Evolutionary conservation across 2,888 invertebrate genomes (phyloP).

Genomic region (Drosophila subquinaria): DNA sequence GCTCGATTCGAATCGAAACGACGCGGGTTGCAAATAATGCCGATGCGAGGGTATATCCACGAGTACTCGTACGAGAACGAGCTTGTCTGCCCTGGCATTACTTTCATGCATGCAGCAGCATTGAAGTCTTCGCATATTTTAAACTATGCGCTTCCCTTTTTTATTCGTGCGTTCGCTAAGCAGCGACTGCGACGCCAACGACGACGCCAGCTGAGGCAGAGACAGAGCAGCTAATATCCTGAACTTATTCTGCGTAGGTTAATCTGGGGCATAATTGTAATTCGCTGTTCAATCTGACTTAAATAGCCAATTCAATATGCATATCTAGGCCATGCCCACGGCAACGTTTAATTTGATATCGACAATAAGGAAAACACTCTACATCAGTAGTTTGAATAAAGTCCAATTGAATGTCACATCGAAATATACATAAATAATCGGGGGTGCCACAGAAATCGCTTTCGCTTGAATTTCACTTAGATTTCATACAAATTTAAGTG

Average conservation of each 20-base stretch:
- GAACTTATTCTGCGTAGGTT: neutral
- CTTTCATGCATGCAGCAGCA: constrained; percentile 49
- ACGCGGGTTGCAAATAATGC: constrained; percentile 19
- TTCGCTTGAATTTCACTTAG: too few relatives aligned
- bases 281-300: neutral
- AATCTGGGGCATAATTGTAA: neutral
- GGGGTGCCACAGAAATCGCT: too few relatives aligned
- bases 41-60: constrained; percentile 18
- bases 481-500: too few relatives aligned
- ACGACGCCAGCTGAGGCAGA: constrained; percentile 1
- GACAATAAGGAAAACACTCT: neutral
- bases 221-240: constrained; percentile 14
- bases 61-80: neutral
- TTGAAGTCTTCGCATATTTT: constrained; percentile 69
- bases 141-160: constrained; percentile 61
- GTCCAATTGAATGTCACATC: too few relatives aligned
- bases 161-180: constrained; percentile 12
- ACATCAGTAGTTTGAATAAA: neutral
- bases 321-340: neutral
- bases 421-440: too few relatives aligned
- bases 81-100: constrained; percentile 35
- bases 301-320: neutral
- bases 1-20: neutral
- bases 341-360: too few relatives aligned
- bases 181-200: constrained; percentile 3